Evolutionary conservation across 2,888 invertebrate species (phyloP).

Genomic region (Tenthredo mesomela): DNA sequence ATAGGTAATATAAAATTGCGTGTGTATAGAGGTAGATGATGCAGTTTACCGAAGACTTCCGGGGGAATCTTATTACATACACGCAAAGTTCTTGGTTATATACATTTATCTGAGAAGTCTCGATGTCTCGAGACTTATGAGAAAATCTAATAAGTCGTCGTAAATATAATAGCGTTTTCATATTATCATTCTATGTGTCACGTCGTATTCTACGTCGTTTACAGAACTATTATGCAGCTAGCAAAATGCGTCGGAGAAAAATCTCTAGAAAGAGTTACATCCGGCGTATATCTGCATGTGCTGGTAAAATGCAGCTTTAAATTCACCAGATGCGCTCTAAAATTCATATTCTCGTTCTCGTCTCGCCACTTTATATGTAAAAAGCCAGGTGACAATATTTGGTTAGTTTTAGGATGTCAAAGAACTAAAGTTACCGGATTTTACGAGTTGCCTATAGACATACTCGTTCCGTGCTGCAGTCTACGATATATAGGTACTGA

Average conservation of each 20-base stretch:
- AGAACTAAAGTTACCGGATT: not conserved
- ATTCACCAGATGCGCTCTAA: constrained; percentile 3
- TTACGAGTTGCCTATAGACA: not conserved
- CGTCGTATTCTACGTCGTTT: not conserved
- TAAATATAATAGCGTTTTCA: constrained; percentile 35
- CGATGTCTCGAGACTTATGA: constrained; percentile 13
- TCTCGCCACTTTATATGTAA: not conserved
- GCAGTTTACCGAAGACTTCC: constrained; percentile 1
- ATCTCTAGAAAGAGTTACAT: not conserved
- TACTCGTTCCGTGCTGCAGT: not conserved
- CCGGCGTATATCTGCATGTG: not conserved
- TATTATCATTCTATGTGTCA: not conserved
- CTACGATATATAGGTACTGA: not conserved
- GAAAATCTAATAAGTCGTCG: constrained; percentile 15
- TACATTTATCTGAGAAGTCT: not conserved
- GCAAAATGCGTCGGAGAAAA: not conserved
- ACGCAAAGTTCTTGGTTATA: constrained; percentile 25
- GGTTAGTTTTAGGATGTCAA: not conserved
- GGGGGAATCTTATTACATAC: constrained; percentile 41
- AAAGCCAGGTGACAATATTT: not conserved
- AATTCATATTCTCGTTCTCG: not conserved
- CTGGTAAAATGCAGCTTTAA: constrained; percentile 14
- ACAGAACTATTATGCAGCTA: not conserved
- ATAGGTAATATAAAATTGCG: constrained; percentile 42
- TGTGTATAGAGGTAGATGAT: constrained; percentile 28